Evolutionary conservation across 2,113 vertebrate genomes (phyloP), one percentile per base, ranked within the genome.

Genomic region (Lophura nycthemera): DNA sequence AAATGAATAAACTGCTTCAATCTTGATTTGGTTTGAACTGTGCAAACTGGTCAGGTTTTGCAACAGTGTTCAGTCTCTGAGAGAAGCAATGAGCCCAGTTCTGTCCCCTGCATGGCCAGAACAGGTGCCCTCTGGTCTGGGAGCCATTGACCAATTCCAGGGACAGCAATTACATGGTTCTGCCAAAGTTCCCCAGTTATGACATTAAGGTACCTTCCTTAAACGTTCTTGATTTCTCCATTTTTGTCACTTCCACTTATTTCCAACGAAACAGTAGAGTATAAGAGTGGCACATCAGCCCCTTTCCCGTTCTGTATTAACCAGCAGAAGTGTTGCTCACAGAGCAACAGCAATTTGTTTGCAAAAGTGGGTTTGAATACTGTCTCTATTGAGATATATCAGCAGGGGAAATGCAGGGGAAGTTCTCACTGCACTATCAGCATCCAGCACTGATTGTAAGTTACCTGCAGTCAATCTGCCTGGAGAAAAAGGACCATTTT

Each of bases 221-320:
- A 6, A 6, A 4, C 17, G 84, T 20, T 29, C 21, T 47, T 9
- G 1, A 22, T 47, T 64, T 78, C 42, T 75, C 21, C 29, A 5
- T 38, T 89, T 75, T 47, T 18, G 36, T 27, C 0, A 0, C 10
- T 94, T 7, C 19, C 52, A 8, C 20, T 42, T 86, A 18, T 54
- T 52, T 57, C 47, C 43, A 22, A 30, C 9, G 30, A 43, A 72
- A 43, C 36, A 22, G 29, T 22, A 45, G 34, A 32, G 24, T 2
- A 19, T 29, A 29, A 11, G 1, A 17, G 34, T 38, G 24, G 25
- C 67, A 29, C 27, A 29, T 12, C 47, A 52, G 12, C 12, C 47
- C n/a, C 13, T 71, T 9, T 0, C 0, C 0, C 9, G 0, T 30
- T 22, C 2, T 2, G 1, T 19, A 11, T 15, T 64, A 43, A 30